Evolutionary conservation across 2,797 vertebrate genomes (phyloP).

Genomic region (Sebastolobus alascanus): DNA sequence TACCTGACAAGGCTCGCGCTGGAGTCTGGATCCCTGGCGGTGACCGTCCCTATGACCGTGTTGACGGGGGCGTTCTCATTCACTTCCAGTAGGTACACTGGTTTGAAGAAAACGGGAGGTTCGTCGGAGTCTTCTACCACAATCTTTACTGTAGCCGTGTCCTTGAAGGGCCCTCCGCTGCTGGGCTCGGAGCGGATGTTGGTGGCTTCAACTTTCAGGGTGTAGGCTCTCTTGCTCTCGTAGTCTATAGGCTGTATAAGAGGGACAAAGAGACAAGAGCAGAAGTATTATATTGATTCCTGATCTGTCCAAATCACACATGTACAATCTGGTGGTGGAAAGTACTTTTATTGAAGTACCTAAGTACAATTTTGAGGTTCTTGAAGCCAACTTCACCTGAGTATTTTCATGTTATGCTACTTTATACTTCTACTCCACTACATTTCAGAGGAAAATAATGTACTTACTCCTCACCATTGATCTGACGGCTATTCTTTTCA

Average conservation of each 20-base stretch:
- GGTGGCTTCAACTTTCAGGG: conserved; percentile 93
- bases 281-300: background rate
- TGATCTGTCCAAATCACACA: background rate
- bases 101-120: conserved; percentile 92
- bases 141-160: conserved; percentile 94
- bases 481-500: background rate
- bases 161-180: conserved; percentile 92
- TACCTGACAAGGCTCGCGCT: conserved; percentile 93
- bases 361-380: background rate
- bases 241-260: conserved; percentile 93
- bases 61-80: conserved; percentile 94
- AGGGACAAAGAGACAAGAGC: conserved; percentile 47
- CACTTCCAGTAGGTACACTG: conserved; percentile 92
- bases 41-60: conserved; percentile 93
- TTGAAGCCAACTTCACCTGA: background rate
- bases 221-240: conserved; percentile 94
- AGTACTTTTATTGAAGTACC: background rate
- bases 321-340: background rate
- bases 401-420: background rate
- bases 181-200: conserved; percentile 91
- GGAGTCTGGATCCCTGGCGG: conserved; percentile 92
- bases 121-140: conserved; percentile 95
- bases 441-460: background rate
- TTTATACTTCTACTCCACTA: background rate
- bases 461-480: background rate